Conservation (phyloP, 1,140 invertebrate genomes). For the Cydia fagiglandana region DNA sequence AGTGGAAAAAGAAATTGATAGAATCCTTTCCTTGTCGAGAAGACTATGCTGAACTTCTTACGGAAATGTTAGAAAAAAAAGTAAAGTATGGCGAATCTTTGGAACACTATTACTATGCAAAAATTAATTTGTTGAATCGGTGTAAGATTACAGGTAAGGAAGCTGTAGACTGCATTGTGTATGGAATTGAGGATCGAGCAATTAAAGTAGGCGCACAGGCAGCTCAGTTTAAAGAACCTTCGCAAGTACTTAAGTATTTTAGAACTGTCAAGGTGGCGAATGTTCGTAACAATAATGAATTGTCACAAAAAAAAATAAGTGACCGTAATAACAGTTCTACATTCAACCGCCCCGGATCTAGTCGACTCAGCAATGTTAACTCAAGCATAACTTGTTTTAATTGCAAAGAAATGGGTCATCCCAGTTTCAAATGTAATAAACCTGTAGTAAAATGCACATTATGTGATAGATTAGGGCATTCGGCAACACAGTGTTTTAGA, state of each 20-base stretch:
- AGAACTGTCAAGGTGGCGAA: constrained; percentile 33
- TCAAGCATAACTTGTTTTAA: constrained; percentile 41
- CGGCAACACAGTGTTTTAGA: constrained; percentile 35
- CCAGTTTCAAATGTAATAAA: constrained; percentile 44
- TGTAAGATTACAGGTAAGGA: constrained; percentile 40
- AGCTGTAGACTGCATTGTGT: constrained; percentile 45
- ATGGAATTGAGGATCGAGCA: constrained; percentile 45
- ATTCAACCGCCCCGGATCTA: no score
- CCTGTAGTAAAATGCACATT: constrained; percentile 35
- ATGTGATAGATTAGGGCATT: constrained; percentile 41
- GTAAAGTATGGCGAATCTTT: constrained; percentile 42
- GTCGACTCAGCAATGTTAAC: no score
- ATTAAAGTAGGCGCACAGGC: constrained; percentile 44
- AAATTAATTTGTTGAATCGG: constrained; percentile 45
- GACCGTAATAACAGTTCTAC: neutral
- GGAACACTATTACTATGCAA: constrained; percentile 47
- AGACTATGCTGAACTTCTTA: constrained; percentile 42
- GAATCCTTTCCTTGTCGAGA: constrained; percentile 43
- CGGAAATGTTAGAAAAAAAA: constrained; percentile 40
- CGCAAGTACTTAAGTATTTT: constrained; percentile 44
- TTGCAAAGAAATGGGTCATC: constrained; percentile 44
- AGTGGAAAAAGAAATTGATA: constrained; percentile 47
- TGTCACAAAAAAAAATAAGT: neutral
- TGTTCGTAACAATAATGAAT: neutral
- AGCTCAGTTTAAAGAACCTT: constrained; percentile 39